Base-by-base conservation (phyloP, 92 coral and sea anemone genomes). In the Phenganax marumi region DNA sequence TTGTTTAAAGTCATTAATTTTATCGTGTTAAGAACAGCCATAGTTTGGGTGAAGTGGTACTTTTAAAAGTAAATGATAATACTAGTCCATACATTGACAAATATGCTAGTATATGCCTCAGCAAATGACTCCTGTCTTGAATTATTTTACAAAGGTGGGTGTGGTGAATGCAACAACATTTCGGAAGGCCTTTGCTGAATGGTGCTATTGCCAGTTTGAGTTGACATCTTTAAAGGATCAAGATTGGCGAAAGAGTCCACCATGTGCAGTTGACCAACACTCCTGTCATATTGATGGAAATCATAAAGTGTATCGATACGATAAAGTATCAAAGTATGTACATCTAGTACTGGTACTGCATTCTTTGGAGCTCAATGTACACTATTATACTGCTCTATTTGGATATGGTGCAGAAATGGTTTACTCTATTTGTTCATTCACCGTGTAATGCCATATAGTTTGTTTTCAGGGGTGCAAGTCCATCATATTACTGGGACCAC, bases 191-290 rank as follows among this genome's bases (percentile, higher is more conserved):
- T 10, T 17, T 54, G 10, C 60, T 54, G 60, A 54, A 54, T 54
- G 60, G 60, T 54, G 60, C 60, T 54, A 54, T 54, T 54, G 60
- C 60, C 60, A 54, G 17, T 54, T 54, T 54, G 60, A 54, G 60
- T 10, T 54, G 10, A 17, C 10, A 10, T 10, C 60, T 54, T 10
- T 10, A 54, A 54, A 54, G 17, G 70, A 16, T 9, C 22, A 25
- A 12, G 70, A 12, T 10, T 63, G 70, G 10, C 22, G 10, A 10
- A 8, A 63, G 13, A 12, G 13, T 63, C 10, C 70, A 63, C 22
- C 60, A 25, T 19, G 22, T 9, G 70, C 9, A 16, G 10, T 16
- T 63, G 13, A 8, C 12, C 10, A 63, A 8, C 8, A 63, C 22
- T n/a, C 22, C 22, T 10, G 23, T 19, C 60, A 54, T 54, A 17